Evolutionary conservation across 1,140 invertebrate genomes (phyloP).

Genomic region (Temnothorax curvispinosus): DNA sequence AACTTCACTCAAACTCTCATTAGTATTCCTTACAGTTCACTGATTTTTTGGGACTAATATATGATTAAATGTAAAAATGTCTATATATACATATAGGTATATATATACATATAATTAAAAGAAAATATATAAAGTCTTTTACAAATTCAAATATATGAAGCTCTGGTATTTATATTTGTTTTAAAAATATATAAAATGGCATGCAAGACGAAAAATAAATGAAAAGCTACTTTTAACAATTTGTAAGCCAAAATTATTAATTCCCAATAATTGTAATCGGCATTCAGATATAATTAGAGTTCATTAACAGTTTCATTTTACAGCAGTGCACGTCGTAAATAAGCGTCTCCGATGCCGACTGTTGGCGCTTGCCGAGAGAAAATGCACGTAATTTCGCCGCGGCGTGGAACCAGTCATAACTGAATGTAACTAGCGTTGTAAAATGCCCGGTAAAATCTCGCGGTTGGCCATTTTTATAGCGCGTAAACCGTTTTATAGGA

Average conservation of each 20-base stretch:
- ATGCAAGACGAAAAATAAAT: background rate
- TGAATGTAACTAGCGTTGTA: constrained; percentile 53
- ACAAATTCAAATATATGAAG: background rate
- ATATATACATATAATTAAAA: background rate
- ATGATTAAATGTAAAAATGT: background rate
- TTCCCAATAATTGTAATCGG: constrained; percentile 2
- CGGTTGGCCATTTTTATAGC: constrained; percentile 56
- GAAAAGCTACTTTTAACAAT: background rate
- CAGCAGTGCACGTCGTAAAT: background rate
- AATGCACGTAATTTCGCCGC: background rate
- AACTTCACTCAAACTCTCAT: background rate
- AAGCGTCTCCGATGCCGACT: background rate
- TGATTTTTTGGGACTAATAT: background rate
- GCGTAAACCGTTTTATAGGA: constrained; percentile 53
- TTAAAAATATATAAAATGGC: background rate
- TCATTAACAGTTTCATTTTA: background rate
- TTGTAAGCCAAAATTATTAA: background rate
- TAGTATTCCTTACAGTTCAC: background rate
- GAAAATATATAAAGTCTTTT: background rate
- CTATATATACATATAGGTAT: no score
- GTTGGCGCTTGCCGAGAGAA: background rate
- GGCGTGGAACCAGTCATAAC: constrained; percentile 41
- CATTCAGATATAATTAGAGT: constrained; percentile 3
- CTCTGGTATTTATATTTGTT: background rate
- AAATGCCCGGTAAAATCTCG: constrained; percentile 27